Conservation (phyloP, 2,797 vertebrate genomes). For the Sarcophilus harrisii region DNA sequence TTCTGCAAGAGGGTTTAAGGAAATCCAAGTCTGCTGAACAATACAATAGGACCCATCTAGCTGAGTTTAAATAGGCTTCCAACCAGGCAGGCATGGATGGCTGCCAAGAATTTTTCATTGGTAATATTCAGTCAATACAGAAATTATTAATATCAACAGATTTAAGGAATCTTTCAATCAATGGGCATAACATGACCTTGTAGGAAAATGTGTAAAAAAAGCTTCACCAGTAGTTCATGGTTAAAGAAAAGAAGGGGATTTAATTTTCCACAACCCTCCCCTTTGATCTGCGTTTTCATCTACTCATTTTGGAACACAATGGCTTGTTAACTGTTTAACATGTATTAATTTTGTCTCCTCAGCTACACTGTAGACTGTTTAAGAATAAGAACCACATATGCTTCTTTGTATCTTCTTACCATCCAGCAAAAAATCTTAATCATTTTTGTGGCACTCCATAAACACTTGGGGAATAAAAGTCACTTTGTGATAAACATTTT, state of each 20-base stretch:
- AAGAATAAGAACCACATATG: conserved; percentile 4
- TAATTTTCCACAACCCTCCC: background rate
- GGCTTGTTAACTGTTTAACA: background rate
- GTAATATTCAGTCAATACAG: conserved; percentile 73
- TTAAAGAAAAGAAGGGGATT: background rate
- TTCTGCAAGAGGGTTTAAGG: conserved; percentile 75
- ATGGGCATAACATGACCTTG: conserved; percentile 41
- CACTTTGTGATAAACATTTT: background rate
- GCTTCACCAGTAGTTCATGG: background rate
- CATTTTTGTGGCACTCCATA: background rate
- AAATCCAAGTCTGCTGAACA: conserved; percentile 75
- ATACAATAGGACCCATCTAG: conserved; percentile 71
- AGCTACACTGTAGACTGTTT: background rate
- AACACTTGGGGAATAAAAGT: background rate
- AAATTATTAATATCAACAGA: conserved; percentile 75
- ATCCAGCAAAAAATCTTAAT: conserved; percentile 42
- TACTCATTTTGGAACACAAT: background rate
- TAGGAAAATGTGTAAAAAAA: background rate
- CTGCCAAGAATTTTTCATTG: conserved; percentile 67
- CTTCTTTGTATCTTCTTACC: conserved; percentile 26
- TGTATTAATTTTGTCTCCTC: conserved; percentile 10
- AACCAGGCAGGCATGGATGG: conserved; percentile 70
- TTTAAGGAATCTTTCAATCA: conserved; percentile 71
- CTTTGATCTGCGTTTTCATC: conserved; percentile 4
- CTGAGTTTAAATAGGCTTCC: conserved; percentile 71